phyloP scores from a whole-genome alignment of 2,797 vertebrate genomes.

The Gymnodraco acuticeps region DNA sequence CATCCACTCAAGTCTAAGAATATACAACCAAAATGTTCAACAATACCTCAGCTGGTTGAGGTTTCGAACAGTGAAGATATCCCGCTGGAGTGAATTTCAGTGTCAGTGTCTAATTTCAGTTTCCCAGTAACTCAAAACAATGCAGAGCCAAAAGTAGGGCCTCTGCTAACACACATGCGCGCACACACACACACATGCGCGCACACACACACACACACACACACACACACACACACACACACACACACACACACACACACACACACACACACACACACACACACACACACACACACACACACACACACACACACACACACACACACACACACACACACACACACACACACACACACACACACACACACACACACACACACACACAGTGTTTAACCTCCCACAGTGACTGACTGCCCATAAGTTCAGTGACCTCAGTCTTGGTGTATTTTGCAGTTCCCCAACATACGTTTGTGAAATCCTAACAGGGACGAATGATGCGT shows the following conservation, averaged over 20 bases:
- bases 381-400: not conserved
- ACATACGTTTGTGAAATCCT: slow-evolving; percentile 21
- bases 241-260: too few relatives aligned
- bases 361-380: too few relatives aligned
- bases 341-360: too few relatives aligned
- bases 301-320: too few relatives aligned
- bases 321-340: too few relatives aligned
- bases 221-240: too few relatives aligned
- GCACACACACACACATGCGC: too few relatives aligned
- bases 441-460: slow-evolving; percentile 25
- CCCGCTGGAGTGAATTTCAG: not conserved
- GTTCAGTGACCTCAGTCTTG: slow-evolving; percentile 51
- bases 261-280: too few relatives aligned
- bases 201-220: too few relatives aligned
- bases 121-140: slow-evolving; percentile 6
- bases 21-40: slow-evolving; percentile 13
- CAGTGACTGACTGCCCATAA: slow-evolving; percentile 35
- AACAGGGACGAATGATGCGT: slow-evolving; percentile 33
- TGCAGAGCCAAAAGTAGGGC: too few relatives aligned
- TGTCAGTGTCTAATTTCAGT: slow-evolving; percentile 1
- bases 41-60: not conserved
- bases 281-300: too few relatives aligned
- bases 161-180: too few relatives aligned
- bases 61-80: slow-evolving; percentile 14
- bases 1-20: slow-evolving; percentile 1